These are phyloP conservation scores for Eupithecia vulgata DNA, from an alignment of 2,888 invertebrate species.

Conservation along the genomic window DNA sequence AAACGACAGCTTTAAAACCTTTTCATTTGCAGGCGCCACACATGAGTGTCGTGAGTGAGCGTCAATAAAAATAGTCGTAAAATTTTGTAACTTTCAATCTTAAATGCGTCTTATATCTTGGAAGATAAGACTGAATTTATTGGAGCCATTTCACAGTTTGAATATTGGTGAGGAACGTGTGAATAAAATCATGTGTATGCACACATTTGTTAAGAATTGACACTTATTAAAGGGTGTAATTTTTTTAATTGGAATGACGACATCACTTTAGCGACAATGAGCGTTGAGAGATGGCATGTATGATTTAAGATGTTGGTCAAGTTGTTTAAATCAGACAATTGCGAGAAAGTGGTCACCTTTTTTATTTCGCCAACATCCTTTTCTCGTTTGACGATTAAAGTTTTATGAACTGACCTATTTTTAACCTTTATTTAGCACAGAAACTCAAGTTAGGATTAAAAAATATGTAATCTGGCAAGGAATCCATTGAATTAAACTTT, in stretches of 20 bases:
- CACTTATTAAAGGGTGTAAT: slow-evolving; percentile 83
- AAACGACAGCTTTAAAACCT: slow-evolving; percentile 58
- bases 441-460: neutral
- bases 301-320: slow-evolving; percentile 67
- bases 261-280: slow-evolving; percentile 74
- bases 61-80: slow-evolving; percentile 83
- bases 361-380: neutral
- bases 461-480: neutral
- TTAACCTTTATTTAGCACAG: neutral
- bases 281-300: slow-evolving; percentile 67
- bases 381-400: neutral
- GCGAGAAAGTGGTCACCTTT: slow-evolving; percentile 4
- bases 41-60: slow-evolving; percentile 80
- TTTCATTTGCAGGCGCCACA: slow-evolving; percentile 67
- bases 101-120: slow-evolving; percentile 56
- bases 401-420: neutral
- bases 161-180: slow-evolving; percentile 75
- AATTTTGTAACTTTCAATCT: slow-evolving; percentile 52
- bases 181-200: slow-evolving; percentile 83
- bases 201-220: slow-evolving; percentile 84
- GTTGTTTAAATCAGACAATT: slow-evolving; percentile 17
- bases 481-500: slow-evolving; percentile 14
- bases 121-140: slow-evolving; percentile 54
- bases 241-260: slow-evolving; percentile 84
- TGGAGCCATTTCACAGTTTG: slow-evolving; percentile 44